Evolutionary conservation across 64 coral and sea anemone genomes (phyloP).

Genomic region (Montipora cactus): DNA sequence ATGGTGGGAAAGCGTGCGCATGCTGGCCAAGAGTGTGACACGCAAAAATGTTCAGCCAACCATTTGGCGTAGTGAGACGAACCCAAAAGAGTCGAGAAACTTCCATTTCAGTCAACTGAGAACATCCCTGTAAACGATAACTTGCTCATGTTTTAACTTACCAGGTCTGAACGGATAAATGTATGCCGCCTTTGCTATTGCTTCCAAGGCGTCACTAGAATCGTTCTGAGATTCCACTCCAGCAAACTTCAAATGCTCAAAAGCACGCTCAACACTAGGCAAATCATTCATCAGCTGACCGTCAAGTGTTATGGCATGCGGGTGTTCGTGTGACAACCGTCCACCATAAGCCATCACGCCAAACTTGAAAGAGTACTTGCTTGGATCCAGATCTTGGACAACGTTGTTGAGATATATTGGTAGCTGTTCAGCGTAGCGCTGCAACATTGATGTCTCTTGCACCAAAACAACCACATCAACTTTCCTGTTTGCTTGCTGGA

Average conservation of each 20-base stretch:
- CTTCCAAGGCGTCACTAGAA: constrained; percentile 74
- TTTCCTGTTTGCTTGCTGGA: constrained; percentile 48
- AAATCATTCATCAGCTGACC: constrained; percentile 78
- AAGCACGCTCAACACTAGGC: constrained; percentile 30
- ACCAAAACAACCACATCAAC: constrained; percentile 85
- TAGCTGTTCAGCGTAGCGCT: constrained; percentile 42
- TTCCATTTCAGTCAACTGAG: too few species aligned
- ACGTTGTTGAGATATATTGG: constrained; percentile 55
- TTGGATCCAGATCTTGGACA: neutral
- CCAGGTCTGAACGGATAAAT: constrained; percentile 79
- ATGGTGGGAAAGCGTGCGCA: too few species aligned
- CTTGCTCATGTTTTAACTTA: neutral
- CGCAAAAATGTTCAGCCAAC: too few species aligned
- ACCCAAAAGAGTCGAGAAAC: too few species aligned
- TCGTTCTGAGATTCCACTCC: constrained; percentile 59
- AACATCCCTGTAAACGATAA: too few species aligned
- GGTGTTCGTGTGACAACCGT: constrained; percentile 46
- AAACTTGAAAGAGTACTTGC: constrained; percentile 75
- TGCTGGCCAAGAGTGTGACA: too few species aligned
- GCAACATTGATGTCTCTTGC: constrained; percentile 67
- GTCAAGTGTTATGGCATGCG: constrained; percentile 82
- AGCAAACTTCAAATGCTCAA: constrained; percentile 79
- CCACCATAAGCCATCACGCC: constrained; percentile 90
- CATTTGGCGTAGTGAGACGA: too few species aligned
- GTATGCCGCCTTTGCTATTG: constrained; percentile 60